Base-by-base conservation (phyloP, 2,797 vertebrate species). In the Heterohyrax brucei region DNA sequence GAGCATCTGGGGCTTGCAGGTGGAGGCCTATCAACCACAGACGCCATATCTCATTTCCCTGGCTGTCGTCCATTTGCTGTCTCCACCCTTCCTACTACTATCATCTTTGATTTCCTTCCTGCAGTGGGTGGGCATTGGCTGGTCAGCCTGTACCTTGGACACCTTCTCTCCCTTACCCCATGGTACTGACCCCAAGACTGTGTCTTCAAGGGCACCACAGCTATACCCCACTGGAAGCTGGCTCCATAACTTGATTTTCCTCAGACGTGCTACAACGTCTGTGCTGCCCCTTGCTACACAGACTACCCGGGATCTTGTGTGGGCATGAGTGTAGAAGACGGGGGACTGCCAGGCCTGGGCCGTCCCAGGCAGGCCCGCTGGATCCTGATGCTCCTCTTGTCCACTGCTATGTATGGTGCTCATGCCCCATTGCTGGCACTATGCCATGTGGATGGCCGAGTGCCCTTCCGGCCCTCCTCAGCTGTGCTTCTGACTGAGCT, bases 401-500 rank as follows among this genome's bases (percentile, higher is more conserved):
- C 99, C 28, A 98, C 99, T 73, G 79, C 98, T 73, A 99, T 99
- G 94, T 99, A 99, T 0, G 99, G 99, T 91, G 99, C 99, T 78
- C 99, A 99, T 1, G 99, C 99, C 0, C 99, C 99, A 0, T 98
- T 99, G 75, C 99, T 99, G 81, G 98, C 98, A 2, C 98, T 99
- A 68, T 99, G 99, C 97, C 99, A 99, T 95, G 99, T 99, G 7
- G 98, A 99, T 0, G 99, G 99, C 48, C 97, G 4, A 2, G 98
- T 99, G 84, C 99, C 99, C 59, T 99, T 99, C 98, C 99, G 98
- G 75, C 98, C 99, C 3, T 98, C 99, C 0, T 99, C 99, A 0
- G 99, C 99, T 1, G 99, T 99, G 21, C 97, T 99, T 46, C 98
- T 99, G 78, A 99, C 99, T 0, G 99, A 99, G 97, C 94, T 99